These are phyloP conservation scores for Paedocypris sp. DNA, from an alignment of 2,113 vertebrate species.

Conservation along the genomic window DNA sequence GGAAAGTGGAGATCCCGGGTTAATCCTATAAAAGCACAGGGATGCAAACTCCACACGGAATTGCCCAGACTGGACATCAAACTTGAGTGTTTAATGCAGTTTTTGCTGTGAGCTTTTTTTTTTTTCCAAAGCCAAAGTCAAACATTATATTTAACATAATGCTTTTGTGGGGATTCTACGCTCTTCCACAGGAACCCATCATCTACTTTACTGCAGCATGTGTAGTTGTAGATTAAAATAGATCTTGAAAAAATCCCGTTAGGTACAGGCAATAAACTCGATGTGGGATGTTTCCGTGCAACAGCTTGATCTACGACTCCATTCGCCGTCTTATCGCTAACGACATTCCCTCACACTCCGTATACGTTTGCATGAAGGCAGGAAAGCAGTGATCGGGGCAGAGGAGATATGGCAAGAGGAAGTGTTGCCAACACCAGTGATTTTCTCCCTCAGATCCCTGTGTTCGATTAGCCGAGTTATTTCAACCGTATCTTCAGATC, in stretches of 20 bases:
- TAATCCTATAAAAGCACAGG: too few species aligned
- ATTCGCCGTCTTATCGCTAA: conserved; percentile 6
- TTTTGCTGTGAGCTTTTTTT: too few species aligned
- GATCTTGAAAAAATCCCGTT: not conserved
- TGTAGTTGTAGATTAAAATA: too few species aligned
- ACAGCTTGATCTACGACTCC: conserved; percentile 20
- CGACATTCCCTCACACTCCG: not conserved
- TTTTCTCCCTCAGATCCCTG: conserved; percentile 28
- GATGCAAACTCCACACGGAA: too few species aligned
- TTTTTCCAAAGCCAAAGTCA: too few species aligned
- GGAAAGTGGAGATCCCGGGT: too few species aligned
- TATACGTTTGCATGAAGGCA: not conserved
- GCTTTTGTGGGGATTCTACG: too few species aligned
- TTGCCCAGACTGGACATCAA: too few species aligned
- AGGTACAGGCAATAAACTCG: not conserved
- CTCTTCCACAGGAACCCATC: too few species aligned
- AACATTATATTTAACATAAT: too few species aligned
- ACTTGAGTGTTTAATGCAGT: too few species aligned
- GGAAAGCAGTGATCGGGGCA: conserved; percentile 1
- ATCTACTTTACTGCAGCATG: too few species aligned
- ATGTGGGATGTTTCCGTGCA: conserved; percentile 1
- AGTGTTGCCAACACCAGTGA: conserved; percentile 27
- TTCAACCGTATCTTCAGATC: conserved; percentile 31
- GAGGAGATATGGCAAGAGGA: conserved; percentile 24
- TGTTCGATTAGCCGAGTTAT: conserved; percentile 10